These are phyloP conservation scores for Enteromius treurensis DNA, from an alignment of 2,797 vertebrate species.

Conservation along the genomic window DNA sequence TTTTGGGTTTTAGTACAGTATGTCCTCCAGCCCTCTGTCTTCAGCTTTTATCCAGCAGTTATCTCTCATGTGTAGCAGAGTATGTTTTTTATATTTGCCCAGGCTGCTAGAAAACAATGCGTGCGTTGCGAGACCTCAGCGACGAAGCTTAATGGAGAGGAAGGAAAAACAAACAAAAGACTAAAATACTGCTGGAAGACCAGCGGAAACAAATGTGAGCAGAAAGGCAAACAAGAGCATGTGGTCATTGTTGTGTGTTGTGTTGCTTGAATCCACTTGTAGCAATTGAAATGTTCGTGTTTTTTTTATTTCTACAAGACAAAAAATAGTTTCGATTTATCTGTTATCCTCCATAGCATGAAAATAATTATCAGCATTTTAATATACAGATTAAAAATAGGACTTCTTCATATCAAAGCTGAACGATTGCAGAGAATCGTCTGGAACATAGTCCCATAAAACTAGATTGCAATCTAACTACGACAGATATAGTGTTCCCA, in stretches of 20 bases:
- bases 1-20: constrained; percentile 44
- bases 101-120: constrained; percentile 36
- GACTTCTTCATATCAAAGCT: not conserved
- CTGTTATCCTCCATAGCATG: not conserved
- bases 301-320: not conserved
- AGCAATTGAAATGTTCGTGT: not conserved
- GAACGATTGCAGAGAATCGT: constrained; percentile 24
- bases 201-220: constrained; percentile 2
- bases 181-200: constrained; percentile 30
- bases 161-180: constrained; percentile 40
- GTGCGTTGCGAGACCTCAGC: constrained; percentile 26
- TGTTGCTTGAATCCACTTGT: not conserved
- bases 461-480: constrained; percentile 30
- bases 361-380: not conserved
- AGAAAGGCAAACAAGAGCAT: constrained; percentile 47
- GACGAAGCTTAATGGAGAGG: constrained; percentile 52
- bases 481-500: constrained; percentile 36
- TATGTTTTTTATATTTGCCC: constrained; percentile 37
- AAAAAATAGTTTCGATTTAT: not conserved
- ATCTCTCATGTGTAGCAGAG: constrained; percentile 45
- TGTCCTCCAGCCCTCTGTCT: constrained; percentile 39
- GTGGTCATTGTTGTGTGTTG: not conserved
- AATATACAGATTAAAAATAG: not conserved
- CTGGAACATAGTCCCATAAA: constrained; percentile 27
- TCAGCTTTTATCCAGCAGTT: constrained; percentile 53